Evolutionary conservation across 2,888 invertebrate species (phyloP), one percentile per base, ranked within the genome.

Genomic region (Machimus atricapillus): DNA sequence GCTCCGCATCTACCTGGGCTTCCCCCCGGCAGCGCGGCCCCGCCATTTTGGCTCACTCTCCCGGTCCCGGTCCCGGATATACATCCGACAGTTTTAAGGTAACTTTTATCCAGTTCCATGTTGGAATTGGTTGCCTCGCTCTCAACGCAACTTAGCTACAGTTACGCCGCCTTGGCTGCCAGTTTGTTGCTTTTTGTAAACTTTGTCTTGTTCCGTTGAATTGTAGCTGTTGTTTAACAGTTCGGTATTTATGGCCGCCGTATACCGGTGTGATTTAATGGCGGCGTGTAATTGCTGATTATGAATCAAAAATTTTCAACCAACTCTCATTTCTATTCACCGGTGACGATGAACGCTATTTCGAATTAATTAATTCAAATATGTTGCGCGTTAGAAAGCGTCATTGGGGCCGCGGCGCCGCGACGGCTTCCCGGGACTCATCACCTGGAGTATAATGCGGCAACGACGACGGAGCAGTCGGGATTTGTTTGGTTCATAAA

Each of bases 201-300:
- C 58, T 73, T 83, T 83, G 34, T 83, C 66, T 83, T 83, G 31
- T 79, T 66, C 43, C 37, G 27, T 40, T 83, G 66, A 83, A 83
- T 83, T 83, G 83, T 83, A 66, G 40, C 83, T 58, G 58, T 83
- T 83, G 83, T 83, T 37, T 37, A 34, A 23, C 40, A 83, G 83
- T 58, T 37, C 79, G 66, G 16, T 81, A 81, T 87, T 81, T 87
- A 74, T 82, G 40, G 46, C 52, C 46, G 52, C 43, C 76, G 82
- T 82, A 87, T 27, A 40, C 56, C 37, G 16, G 16, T 37, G 76
- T 46, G 76, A 87, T 85, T 87, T 87, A 87, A 87, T 87, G 87
- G 77, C 43, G 31, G 66, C 87, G 66, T 87, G 85, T 87, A 87
- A 87, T 87, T 87, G 87, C 87, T 83, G 83, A 78, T 87, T 87